Conservation (phyloP, 2,888 invertebrate species). For the Drosophila tanythrix region DNA sequence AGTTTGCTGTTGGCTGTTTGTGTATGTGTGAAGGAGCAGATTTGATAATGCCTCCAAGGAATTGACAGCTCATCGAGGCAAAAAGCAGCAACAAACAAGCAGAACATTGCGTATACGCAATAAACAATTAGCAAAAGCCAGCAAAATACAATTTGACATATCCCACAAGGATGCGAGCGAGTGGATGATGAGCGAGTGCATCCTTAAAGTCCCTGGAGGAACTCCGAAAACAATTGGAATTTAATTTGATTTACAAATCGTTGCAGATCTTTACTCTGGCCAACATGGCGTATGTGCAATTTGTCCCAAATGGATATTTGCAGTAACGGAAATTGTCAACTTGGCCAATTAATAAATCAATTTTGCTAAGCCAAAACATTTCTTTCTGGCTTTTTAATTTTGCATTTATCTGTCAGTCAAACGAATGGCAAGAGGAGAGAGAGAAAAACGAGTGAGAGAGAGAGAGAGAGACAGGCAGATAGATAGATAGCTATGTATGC, state of each 20-base stretch:
- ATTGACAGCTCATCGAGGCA: conserved; percentile 62
- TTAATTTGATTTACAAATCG: conserved; percentile 64
- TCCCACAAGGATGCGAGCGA: conserved; percentile 18
- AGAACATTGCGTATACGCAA: conserved; percentile 64
- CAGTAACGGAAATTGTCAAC: conserved; percentile 52
- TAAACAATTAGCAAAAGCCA: conserved; percentile 70
- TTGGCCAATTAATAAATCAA: conserved; percentile 79
- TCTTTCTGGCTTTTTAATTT: conserved; percentile 59
- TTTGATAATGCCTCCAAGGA: conserved; percentile 34
- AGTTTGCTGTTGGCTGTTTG: not conserved
- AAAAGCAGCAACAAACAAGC: conserved; percentile 14
- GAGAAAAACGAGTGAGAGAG: not conserved
- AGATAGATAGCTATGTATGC: not conserved
- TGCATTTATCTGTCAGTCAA: conserved; percentile 55
- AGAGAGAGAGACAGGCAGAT: not conserved
- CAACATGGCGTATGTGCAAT: conserved; percentile 33
- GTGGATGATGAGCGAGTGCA: conserved; percentile 7
- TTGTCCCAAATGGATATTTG: conserved; percentile 17
- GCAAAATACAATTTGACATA: conserved; percentile 54
- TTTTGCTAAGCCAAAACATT: conserved; percentile 28
- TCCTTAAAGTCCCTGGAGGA: conserved; percentile 61
- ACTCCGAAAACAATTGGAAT: conserved; percentile 62
- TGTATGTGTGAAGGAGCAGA: conserved; percentile 8
- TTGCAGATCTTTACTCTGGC: not conserved
- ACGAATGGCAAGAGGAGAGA: conserved; percentile 1